Percentiles rank a stretch among this genome's conserved stretches.
Evolutionary conservation across 2,797 vertebrate genomes (phyloP).

Genomic region (Masticophis lateralis): DNA sequence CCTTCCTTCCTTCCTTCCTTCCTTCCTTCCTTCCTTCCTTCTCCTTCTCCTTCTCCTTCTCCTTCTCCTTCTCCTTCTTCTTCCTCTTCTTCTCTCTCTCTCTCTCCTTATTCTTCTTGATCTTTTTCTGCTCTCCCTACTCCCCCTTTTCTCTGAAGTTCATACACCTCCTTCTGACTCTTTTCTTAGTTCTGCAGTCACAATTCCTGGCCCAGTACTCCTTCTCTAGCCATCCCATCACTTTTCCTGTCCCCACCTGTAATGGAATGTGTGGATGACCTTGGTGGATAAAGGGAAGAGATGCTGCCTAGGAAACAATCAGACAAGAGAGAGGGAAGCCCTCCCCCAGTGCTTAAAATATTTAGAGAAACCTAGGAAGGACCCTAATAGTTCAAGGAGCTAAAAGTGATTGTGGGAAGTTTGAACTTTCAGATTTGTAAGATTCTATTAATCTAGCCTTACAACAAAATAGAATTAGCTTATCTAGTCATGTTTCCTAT

Average conservation of each 20-base stretch:
- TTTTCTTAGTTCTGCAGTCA: not conserved
- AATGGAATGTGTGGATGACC: not conserved
- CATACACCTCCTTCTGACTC: not conserved
- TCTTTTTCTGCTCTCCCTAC: not conserved
- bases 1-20: too few relatives aligned
- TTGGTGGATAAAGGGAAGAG: not conserved
- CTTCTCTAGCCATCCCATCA: not conserved
- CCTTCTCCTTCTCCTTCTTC: not conserved
- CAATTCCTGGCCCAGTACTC: not conserved
- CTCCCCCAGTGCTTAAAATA: not conserved
- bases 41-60: too few relatives aligned
- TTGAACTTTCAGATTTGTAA: not conserved
- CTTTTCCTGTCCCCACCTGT: not conserved
- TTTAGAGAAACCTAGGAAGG: not conserved
- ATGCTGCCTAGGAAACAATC: not conserved
- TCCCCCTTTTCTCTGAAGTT: not conserved
- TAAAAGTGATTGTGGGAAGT: not conserved
- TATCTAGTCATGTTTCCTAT: not conserved
- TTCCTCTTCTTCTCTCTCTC: not conserved
- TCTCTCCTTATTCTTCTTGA: not conserved
- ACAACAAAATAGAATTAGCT: not conserved
- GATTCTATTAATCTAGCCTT: not conserved
- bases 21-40: rapidly evolving
- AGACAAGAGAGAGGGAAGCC: not conserved
- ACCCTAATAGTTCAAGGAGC: not conserved